Percentiles rank a stretch among this genome's conserved stretches.
phyloP scores from a whole-genome alignment of 2,113 vertebrate species.

The Chrysemys picta region DNA sequence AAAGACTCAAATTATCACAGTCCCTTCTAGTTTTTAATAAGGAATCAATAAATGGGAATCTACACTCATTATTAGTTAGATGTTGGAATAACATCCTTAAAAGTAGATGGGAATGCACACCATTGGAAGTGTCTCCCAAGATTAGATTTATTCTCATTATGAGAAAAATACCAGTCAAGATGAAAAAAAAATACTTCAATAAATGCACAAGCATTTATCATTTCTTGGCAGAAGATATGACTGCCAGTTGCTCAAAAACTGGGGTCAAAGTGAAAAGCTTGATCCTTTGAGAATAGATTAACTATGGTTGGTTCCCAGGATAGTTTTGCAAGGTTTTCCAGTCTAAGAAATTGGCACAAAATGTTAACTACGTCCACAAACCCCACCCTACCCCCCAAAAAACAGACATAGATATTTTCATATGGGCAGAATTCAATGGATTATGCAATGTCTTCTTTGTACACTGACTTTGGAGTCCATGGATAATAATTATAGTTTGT shows the following conservation, averaged over 20 bases:
- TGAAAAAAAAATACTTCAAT: slow-evolving; percentile 26
- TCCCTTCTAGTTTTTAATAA: slow-evolving; percentile 24
- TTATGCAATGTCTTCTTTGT: neutral
- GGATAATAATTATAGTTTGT: neutral
- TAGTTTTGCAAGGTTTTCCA: slow-evolving; percentile 44
- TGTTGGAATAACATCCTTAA: neutral
- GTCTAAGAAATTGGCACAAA: slow-evolving; percentile 13
- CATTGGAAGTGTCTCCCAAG: neutral
- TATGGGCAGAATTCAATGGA: neutral
- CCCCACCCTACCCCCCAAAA: too few relatives aligned
- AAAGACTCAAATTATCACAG: neutral
- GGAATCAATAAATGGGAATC: neutral
- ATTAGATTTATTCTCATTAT: neutral
- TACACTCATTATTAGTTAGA: neutral
- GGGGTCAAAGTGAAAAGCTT: slow-evolving; percentile 27
- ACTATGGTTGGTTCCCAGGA: slow-evolving; percentile 52
- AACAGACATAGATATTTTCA: neutral
- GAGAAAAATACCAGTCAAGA: slow-evolving; percentile 19
- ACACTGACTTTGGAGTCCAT: neutral
- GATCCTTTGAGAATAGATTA: slow-evolving; percentile 38
- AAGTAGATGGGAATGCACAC: neutral
- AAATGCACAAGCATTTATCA: slow-evolving; percentile 9
- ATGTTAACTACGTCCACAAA: neutral
- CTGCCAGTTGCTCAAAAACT: slow-evolving; percentile 18
- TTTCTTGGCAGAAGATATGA: slow-evolving; percentile 45